Conservation (phyloP, 2,797 vertebrate genomes). For the Danio kyathit region DNA sequence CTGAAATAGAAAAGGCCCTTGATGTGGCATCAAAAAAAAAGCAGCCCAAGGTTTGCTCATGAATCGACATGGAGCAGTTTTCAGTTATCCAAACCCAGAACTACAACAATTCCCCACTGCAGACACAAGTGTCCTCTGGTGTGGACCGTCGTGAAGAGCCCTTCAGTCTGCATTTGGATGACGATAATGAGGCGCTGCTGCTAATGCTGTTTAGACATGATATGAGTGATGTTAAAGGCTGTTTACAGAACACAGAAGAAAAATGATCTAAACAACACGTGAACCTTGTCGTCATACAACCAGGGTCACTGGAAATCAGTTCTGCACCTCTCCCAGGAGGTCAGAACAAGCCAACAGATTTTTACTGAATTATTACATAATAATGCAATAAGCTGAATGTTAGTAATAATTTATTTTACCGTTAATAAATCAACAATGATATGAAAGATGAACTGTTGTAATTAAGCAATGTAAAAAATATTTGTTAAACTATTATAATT, state of each 20-base stretch:
- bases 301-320: background rate
- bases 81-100: background rate
- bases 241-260: background rate
- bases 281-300: background rate
- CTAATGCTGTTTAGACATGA: slow-evolving; percentile 4
- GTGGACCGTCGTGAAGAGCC: slow-evolving; percentile 9
- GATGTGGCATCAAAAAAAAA: slow-evolving; percentile 8
- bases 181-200: slow-evolving; percentile 29
- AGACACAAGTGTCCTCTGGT: slow-evolving; percentile 41
- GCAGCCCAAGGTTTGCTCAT: slow-evolving; percentile 13
- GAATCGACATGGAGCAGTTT: background rate
- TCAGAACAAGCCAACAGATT: background rate
- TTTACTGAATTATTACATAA: no score
- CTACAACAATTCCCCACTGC: slow-evolving; percentile 26
- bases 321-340: background rate
- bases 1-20: slow-evolving; percentile 19
- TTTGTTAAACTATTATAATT: no score
- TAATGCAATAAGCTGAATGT: no score
- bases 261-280: background rate
- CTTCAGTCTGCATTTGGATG: slow-evolving; percentile 63
- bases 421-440: no score
- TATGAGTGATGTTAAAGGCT: background rate
- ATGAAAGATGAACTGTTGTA: no score
- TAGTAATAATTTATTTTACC: no score
- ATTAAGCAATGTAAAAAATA: no score